A percentile compares a stretch with the other conserved stretches of the same genome.
These are phyloP conservation scores for Acleris literana DNA, from an alignment of 2,888 invertebrate genomes.

Conservation along the genomic window DNA sequence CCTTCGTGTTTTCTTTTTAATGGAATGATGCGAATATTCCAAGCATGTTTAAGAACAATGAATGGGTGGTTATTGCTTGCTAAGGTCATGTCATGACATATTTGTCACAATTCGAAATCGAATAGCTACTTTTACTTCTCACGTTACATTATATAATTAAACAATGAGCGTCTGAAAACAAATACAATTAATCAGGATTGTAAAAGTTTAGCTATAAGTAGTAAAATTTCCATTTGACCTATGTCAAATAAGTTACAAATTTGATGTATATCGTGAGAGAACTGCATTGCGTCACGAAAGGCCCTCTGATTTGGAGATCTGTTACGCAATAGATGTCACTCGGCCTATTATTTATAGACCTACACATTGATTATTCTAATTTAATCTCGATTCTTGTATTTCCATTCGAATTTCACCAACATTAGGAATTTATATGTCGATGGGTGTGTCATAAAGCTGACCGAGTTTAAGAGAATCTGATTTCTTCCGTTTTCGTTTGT, in stretches of 20 bases:
- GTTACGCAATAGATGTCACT: constrained; percentile 47
- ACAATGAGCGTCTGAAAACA: no score
- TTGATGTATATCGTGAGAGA: constrained; percentile 40
- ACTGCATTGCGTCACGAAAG: constrained; percentile 19
- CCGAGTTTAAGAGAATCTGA: constrained; percentile 35
- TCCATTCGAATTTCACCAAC: constrained; percentile 57
- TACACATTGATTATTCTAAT: constrained; percentile 54
- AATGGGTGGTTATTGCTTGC: no score
- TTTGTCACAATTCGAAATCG: no score
- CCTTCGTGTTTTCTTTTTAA: no score
- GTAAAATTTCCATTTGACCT: constrained; percentile 48
- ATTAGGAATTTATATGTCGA: constrained; percentile 59
- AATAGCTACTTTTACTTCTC: no score
- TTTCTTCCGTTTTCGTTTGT: constrained; percentile 45
- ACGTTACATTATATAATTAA: no score
- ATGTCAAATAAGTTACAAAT: constrained; percentile 41
- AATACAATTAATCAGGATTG: no score
- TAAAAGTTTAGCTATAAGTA: constrained; percentile 3
- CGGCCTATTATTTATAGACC: constrained; percentile 53
- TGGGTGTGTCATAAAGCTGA: constrained; percentile 49
- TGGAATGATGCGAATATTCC: no score
- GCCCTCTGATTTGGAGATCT: constrained; percentile 37
- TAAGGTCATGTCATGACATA: no score
- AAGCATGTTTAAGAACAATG: no score
- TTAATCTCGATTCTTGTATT: constrained; percentile 49